Evolutionary conservation across 2,113 vertebrate species (phyloP).

Genomic region (Mohoua ochrocephala): DNA sequence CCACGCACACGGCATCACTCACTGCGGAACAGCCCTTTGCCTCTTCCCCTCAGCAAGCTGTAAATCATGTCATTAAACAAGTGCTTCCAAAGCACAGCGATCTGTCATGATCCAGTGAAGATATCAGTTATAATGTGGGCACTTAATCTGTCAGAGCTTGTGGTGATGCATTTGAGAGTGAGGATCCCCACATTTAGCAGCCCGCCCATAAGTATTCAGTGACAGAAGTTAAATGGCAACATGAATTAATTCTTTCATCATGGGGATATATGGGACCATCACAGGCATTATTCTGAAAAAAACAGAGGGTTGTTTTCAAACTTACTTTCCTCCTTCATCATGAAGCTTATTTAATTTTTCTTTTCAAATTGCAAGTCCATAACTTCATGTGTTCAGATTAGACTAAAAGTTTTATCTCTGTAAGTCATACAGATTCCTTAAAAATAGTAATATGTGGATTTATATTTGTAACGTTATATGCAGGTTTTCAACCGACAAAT

Average conservation of each 20-base stretch:
- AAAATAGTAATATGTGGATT: not conserved
- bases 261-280: not conserved
- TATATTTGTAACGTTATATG: not conserved
- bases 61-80: conserved; percentile 65
- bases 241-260: conserved; percentile 28
- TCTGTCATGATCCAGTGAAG: conserved; percentile 56
- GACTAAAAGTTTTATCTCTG: not conserved
- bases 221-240: conserved; percentile 32
- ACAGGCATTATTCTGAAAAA: not conserved
- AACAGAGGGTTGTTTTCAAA: not conserved
- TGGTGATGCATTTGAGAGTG: conserved; percentile 21
- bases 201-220: not conserved
- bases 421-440: not conserved
- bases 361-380: not conserved
- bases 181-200: conserved; percentile 42
- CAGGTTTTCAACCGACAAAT: not conserved
- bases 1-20: not conserved
- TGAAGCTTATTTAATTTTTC: not conserved
- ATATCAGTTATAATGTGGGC: conserved; percentile 14
- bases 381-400: not conserved
- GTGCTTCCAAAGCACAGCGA: conserved; percentile 30
- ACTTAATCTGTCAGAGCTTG: conserved; percentile 35
- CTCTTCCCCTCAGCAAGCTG: conserved; percentile 24
- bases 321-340: not conserved
- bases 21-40: not conserved